Base-by-base conservation (phyloP, 2,113 vertebrate genomes). In the Pachyramphus minor region DNA sequence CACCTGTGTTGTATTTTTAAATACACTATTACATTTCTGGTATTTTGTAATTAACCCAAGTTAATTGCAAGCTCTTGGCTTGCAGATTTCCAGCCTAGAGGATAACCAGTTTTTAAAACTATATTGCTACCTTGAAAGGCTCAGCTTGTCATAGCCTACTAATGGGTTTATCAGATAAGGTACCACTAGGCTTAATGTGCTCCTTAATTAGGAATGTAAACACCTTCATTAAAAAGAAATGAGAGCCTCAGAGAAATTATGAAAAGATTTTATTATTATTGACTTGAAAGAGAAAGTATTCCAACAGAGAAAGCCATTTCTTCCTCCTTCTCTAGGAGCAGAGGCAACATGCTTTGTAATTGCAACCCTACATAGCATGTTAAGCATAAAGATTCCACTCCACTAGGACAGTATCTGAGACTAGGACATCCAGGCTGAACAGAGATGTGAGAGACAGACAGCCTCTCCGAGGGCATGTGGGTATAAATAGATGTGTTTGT, bases 161-260 rank as follows among this genome's bases (percentile, higher is more conserved):
- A 93, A 81, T 39, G 20, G 47, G 60, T 93, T 92, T 96, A 95
- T 97, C 96, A 95, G 96, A 96, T 97, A 97, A 93, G 39, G 89
- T 75, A 89, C 94, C 44, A 37, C 93, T 78, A 89, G 64, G 86
- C 86, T 95, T 93, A 81, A 92, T 59, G 76, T 2, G 0, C 28
- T 91, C 22, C 80, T 95, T 95, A 95, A 96, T 97, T 96, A 93
- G 95, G 89, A 95, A 95, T 96, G 94, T 95, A 97, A 97, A 96
- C 94, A 96, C 44, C 25, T 90, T 95, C 94, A 95, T 95, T 97
- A 74, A 73, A 73, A 82, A 88, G 25, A 88, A 89, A 60, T 25
- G 5, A 84, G 55, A 13, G 64, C 91, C 86, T 95, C 30, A 23
- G 91, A 95, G 93, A 93, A 93, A 63, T 92, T 93, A 41, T 89